Evolutionary conservation across 2,113 vertebrate species (phyloP).

Genomic region (Anser brachyrhynchus): DNA sequence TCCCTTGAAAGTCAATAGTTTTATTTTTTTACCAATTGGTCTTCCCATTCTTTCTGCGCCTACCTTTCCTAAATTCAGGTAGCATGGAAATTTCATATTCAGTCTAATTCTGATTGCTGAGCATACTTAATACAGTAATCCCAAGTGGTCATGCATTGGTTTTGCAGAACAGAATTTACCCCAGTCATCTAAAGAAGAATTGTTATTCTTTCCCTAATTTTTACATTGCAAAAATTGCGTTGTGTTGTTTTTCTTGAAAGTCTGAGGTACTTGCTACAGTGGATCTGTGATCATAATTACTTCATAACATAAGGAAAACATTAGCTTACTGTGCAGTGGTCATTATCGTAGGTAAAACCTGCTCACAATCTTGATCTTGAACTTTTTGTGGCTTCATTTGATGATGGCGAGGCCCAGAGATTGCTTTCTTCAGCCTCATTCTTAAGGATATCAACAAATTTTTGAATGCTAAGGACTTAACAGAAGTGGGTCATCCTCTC

Average conservation of each 20-base stretch:
- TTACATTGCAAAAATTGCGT: background rate
- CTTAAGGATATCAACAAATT: background rate
- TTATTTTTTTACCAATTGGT: background rate
- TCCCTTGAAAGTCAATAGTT: background rate
- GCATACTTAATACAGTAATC: background rate
- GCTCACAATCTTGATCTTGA: background rate
- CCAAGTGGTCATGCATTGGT: background rate
- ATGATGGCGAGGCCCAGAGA: fast-evolving
- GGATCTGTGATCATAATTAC: background rate
- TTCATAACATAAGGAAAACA: background rate
- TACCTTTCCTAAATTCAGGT: background rate
- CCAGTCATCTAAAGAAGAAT: background rate
- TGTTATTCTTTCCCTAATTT: background rate
- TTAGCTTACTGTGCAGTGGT: background rate
- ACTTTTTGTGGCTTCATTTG: background rate
- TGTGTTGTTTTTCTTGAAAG: background rate
- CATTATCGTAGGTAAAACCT: background rate
- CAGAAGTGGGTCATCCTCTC: background rate
- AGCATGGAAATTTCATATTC: background rate
- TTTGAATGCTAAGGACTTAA: background rate
- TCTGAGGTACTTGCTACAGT: background rate
- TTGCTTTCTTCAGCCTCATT: background rate
- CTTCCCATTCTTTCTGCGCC: background rate
- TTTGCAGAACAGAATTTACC: background rate
- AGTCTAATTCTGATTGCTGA: background rate